A percentile compares a stretch with the other conserved stretches of the same genome.
Conservation (phyloP, 2,797 vertebrate genomes). For the Syngnathus rostellatus region DNA sequence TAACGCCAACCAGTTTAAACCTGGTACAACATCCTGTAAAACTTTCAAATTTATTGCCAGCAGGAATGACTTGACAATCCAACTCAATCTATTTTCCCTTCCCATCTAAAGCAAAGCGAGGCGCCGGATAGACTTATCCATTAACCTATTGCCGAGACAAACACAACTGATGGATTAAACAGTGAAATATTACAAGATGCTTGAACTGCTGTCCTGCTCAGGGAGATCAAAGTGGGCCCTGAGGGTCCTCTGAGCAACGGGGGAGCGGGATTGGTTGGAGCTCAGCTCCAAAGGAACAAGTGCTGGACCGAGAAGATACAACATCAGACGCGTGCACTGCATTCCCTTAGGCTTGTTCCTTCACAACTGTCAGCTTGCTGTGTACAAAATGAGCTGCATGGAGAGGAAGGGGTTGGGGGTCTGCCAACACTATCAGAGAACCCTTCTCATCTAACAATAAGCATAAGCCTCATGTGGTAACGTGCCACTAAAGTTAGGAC, state of each 20-base stretch:
- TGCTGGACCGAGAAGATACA: conserved; percentile 64
- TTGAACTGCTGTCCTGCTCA: conserved; percentile 60
- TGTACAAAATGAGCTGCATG: conserved; percentile 44
- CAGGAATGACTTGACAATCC: neutral
- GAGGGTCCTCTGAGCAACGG: conserved; percentile 51
- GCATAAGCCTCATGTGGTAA: conserved; percentile 44
- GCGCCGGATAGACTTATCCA: conserved; percentile 57
- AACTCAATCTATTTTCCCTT: neutral
- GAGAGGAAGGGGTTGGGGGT: conserved; percentile 2
- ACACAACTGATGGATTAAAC: conserved; percentile 69
- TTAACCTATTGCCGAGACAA: conserved; percentile 66
- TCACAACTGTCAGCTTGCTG: conserved; percentile 53
- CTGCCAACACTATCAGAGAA: conserved; percentile 39
- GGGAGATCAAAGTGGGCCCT: conserved; percentile 68
- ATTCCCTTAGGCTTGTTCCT: conserved; percentile 60
- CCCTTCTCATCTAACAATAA: conserved; percentile 49
- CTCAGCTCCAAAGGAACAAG: conserved; percentile 60
- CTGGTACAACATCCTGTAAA: neutral
- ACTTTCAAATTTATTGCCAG: neutral
- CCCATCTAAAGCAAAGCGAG: neutral
- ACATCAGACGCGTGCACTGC: conserved; percentile 61
- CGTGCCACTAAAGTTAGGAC: conserved; percentile 26
- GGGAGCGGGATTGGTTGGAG: conserved; percentile 38
- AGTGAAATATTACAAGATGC: conserved; percentile 66
- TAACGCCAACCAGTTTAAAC: neutral